phyloP scores from a whole-genome alignment of 2,797 vertebrate genomes.

The Crenichthys baileyi region DNA sequence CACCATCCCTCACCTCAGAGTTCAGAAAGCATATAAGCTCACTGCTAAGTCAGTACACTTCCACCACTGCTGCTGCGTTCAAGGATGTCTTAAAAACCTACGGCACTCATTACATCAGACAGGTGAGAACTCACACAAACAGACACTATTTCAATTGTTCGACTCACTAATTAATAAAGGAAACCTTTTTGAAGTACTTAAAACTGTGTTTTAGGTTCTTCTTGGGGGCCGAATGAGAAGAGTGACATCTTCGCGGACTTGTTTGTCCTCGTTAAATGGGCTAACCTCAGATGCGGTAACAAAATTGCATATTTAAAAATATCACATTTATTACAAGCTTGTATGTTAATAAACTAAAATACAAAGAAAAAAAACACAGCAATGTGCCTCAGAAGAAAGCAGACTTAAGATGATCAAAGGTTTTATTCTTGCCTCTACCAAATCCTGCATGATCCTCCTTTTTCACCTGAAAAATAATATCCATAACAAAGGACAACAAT shows the following conservation, averaged over 20 bases:
- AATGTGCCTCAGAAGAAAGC: no score
- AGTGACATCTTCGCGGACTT: constrained; percentile 33
- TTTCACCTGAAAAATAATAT: no score
- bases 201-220: constrained; percentile 15
- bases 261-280: constrained; percentile 37
- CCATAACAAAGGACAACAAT: no score
- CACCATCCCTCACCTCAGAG: constrained; percentile 33
- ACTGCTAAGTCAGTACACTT: constrained; percentile 28
- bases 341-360: no score
- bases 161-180: neutral
- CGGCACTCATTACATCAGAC: constrained; percentile 46
- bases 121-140: constrained; percentile 21
- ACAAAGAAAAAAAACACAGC: no score
- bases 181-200: neutral
- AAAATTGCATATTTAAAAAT: neutral
- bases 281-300: constrained; percentile 12
- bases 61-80: neutral
- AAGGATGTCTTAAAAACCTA: constrained; percentile 1
- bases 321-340: no score
- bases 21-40: constrained; percentile 17
- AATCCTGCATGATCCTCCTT: no score
- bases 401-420: no score
- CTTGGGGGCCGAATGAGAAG: constrained; percentile 40
- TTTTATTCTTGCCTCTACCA: no score
- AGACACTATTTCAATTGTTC: neutral